Conservation (phyloP, 2,113 vertebrate species). For the Tachuris rubrigastra region DNA sequence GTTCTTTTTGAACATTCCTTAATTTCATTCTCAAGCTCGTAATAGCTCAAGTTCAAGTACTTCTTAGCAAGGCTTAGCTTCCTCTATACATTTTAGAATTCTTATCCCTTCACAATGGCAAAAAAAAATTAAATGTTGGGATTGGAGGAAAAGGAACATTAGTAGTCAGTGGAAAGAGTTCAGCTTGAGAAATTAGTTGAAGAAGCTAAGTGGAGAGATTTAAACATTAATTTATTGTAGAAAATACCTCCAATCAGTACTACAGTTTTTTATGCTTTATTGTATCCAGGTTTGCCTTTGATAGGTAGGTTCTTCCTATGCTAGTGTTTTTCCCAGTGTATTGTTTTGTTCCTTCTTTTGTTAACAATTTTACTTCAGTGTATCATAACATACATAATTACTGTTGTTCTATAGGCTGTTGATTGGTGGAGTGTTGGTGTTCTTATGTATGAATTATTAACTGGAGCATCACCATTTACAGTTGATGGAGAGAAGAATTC, state of each 20-base stretch:
- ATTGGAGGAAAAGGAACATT: neutral
- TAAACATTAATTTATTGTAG: neutral
- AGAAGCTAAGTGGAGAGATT: neutral
- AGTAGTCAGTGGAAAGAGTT: neutral
- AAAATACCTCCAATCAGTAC: neutral
- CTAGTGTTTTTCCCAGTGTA: neutral
- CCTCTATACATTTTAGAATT: neutral
- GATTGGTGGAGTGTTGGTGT: conserved; percentile 99
- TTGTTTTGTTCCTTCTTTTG: neutral
- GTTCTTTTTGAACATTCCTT: neutral
- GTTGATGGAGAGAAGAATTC: conserved; percentile 97
- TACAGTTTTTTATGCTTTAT: neutral
- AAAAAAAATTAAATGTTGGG: neutral
- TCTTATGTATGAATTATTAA: conserved; percentile 95
- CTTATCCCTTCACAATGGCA: neutral
- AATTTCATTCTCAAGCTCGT: neutral
- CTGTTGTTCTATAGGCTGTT: conserved; percentile 83
- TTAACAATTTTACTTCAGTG: neutral
- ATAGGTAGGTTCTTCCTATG: neutral
- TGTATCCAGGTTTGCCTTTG: neutral
- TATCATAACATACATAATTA: neutral
- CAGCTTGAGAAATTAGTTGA: neutral
- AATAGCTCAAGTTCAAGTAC: neutral
- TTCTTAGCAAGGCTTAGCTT: neutral
- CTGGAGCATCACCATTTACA: conserved; percentile 96